A percentile compares a stretch with the other conserved stretches of the same genome.
Evolutionary conservation across 2,113 vertebrate species (phyloP).

Genomic region (Paratilapia polleni): DNA sequence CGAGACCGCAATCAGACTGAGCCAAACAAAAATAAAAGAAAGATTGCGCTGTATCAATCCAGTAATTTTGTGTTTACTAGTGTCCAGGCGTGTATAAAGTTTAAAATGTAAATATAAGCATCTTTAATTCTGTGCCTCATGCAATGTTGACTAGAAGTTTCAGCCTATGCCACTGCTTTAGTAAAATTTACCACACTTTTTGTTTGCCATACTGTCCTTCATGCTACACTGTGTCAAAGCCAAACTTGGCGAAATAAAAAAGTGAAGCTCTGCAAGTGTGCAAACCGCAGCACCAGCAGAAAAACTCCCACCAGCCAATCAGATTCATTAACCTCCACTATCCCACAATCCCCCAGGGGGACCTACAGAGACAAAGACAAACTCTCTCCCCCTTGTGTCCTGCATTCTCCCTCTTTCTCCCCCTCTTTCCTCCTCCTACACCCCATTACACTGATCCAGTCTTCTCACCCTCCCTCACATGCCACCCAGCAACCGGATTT

Average conservation of each 20-base stretch:
- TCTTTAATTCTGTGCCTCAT: not conserved
- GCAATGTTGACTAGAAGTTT: not conserved
- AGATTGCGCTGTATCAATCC: not conserved
- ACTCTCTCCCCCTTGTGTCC: constrained; percentile 73
- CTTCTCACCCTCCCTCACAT: constrained; percentile 17
- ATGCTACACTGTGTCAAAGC: constrained; percentile 54
- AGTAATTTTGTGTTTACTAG: not conserved
- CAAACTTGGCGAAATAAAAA: constrained; percentile 72
- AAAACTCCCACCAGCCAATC: constrained; percentile 77
- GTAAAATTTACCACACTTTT: constrained; percentile 40
- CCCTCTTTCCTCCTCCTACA: constrained; percentile 22
- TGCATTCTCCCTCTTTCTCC: constrained; percentile 37
- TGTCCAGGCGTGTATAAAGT: not conserved
- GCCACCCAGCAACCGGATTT: constrained; percentile 9
- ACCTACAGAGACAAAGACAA: constrained; percentile 81
- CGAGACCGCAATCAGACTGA: not conserved
- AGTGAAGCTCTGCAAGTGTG: constrained; percentile 66
- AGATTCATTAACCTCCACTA: constrained; percentile 82
- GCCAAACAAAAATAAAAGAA: not conserved
- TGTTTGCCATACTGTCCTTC: constrained; percentile 66
- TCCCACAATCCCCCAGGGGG: constrained; percentile 70
- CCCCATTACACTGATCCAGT: constrained; percentile 32
- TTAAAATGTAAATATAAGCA: not conserved
- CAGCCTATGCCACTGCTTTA: constrained; percentile 7
- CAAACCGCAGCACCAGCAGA: constrained; percentile 79